Evolutionary conservation across 2,888 invertebrate genomes (phyloP).

Genomic region (Brachyopa scutellaris): DNA sequence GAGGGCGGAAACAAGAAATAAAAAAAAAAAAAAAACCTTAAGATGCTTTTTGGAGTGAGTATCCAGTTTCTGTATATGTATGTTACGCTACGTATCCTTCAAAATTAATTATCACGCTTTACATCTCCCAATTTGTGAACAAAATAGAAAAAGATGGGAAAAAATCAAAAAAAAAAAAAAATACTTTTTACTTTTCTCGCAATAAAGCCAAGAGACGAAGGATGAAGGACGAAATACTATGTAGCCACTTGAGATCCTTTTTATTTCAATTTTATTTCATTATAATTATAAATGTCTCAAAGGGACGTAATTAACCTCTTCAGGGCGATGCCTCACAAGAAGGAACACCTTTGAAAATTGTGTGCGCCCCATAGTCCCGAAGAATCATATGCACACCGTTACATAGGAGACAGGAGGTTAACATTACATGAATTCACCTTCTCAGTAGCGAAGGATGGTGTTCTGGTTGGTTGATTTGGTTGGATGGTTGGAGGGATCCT

Average conservation of each 20-base stretch:
- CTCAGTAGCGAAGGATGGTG: background rate
- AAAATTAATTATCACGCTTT: conserved; percentile 73
- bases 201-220: conserved; percentile 52
- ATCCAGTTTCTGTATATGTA: background rate
- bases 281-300: conserved; percentile 73
- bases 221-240: conserved; percentile 68
- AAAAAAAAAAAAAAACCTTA: background rate
- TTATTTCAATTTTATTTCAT: conserved; percentile 73
- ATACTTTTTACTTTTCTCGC: background rate
- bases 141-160: conserved; percentile 38
- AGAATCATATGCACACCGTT: conserved; percentile 15
- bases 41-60: conserved; percentile 3
- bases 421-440: conserved; percentile 27
- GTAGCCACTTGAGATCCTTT: conserved; percentile 70
- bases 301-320: conserved; percentile 73
- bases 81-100: conserved; percentile 45
- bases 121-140: conserved; percentile 70
- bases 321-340: conserved; percentile 64
- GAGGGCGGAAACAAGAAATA: conserved; percentile 22
- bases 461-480: background rate
- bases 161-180: conserved; percentile 5
- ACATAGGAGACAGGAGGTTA: conserved; percentile 45
- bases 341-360: conserved; percentile 69
- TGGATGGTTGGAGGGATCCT: conserved; percentile 22
- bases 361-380: conserved; percentile 42